phyloP scores from a whole-genome alignment of 2,113 vertebrate species.

The Halichoeres trimaculatus region DNA sequence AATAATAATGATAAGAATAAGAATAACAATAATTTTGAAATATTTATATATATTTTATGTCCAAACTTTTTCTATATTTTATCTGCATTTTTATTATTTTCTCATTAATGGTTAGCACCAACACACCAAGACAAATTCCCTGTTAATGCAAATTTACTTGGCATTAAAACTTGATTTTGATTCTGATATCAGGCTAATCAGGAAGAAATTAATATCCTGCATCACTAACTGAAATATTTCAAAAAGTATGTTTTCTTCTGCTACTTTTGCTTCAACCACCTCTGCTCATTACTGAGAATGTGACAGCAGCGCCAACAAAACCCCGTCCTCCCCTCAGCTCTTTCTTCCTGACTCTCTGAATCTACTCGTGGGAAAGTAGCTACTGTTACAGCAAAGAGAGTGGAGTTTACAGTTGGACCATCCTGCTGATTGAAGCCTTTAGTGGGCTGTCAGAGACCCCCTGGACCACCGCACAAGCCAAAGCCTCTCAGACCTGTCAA shows the following conservation, averaged over 20 bases:
- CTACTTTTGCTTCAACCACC: background rate
- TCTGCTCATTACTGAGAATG: background rate
- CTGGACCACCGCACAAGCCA: conserved; percentile 42
- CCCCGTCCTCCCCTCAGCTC: conserved; percentile 41
- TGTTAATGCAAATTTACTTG: too few species aligned
- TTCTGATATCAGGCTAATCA: too few species aligned
- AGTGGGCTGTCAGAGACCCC: conserved; percentile 37
- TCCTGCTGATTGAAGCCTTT: conserved; percentile 43
- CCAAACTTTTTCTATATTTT: too few species aligned
- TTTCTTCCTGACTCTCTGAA: conserved; percentile 32
- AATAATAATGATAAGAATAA: too few species aligned
- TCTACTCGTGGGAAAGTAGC: conserved; percentile 38
- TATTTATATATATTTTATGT: too few species aligned
- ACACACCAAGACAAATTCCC: too few species aligned
- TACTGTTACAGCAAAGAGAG: conserved; percentile 43
- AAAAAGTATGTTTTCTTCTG: background rate
- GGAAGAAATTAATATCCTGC: too few species aligned
- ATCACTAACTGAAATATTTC: background rate
- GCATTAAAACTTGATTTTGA: too few species aligned
- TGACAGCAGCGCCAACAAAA: conserved; percentile 44
- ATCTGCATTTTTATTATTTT: too few species aligned
- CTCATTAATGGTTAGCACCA: too few species aligned
- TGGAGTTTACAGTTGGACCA: conserved; percentile 34
- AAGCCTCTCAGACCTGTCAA: conserved; percentile 65
- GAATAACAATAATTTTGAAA: too few species aligned